Evolutionary conservation across 2,888 invertebrate species (phyloP).

Genomic region (Drosophila pullipes): DNA sequence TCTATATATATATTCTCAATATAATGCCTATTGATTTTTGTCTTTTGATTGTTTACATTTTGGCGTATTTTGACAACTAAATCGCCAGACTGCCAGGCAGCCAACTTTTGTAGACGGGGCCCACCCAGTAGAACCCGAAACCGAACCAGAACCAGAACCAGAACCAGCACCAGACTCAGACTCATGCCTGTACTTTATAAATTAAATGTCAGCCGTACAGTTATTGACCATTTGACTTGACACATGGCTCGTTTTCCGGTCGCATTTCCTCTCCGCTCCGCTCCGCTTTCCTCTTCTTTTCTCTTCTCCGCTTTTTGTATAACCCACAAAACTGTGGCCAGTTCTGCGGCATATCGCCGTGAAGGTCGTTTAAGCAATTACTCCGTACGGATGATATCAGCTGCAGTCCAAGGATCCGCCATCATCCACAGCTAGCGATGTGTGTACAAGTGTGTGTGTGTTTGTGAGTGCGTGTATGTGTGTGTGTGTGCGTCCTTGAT

Average conservation of each 20-base stretch:
- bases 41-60: conserved; percentile 67
- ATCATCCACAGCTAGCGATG: conserved; percentile 20
- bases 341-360: conserved; percentile 64
- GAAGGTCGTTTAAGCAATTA: conserved; percentile 73
- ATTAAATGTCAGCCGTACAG: conserved; percentile 71
- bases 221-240: conserved; percentile 61
- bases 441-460: conserved; percentile 7
- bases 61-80: conserved; percentile 79
- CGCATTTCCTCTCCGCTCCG: conserved; percentile 35
- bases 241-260: conserved; percentile 62
- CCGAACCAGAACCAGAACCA: conserved; percentile 22
- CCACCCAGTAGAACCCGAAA: conserved; percentile 42
- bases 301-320: conserved; percentile 44
- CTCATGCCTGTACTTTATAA: conserved; percentile 58
- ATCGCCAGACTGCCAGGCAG: conserved; percentile 63
- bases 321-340: conserved; percentile 72
- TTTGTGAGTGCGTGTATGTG: conserved; percentile 8
- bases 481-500: conserved; percentile 58
- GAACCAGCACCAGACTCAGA: conserved; percentile 3
- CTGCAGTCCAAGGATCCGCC: conserved; percentile 50
- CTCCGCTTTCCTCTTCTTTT: background rate
- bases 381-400: conserved; percentile 49
- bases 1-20: no score
- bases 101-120: conserved; percentile 35
- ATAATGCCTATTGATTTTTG: conserved; percentile 56